Conservation (phyloP, 2,113 vertebrate genomes). For the Pollimyrus isidori region DNA sequence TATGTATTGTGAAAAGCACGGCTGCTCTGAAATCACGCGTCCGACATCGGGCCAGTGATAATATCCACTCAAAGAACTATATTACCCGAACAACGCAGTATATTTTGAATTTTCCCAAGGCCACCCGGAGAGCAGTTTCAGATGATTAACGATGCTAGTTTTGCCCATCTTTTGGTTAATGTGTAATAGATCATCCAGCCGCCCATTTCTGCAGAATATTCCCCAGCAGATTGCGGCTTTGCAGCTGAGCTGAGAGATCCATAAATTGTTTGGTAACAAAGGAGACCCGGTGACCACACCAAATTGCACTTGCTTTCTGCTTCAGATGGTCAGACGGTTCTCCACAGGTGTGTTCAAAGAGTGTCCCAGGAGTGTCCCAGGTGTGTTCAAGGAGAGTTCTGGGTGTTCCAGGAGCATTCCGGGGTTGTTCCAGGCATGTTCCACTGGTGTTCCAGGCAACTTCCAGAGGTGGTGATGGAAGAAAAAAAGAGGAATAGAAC, state of each 20-base stretch:
- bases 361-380: background rate
- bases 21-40: conserved; percentile 26
- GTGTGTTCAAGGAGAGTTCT: too few species aligned
- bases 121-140: conserved; percentile 9
- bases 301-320: background rate
- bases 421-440: background rate
- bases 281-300: too few species aligned
- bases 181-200: background rate
- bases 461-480: background rate
- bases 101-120: conserved; percentile 24
- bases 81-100: conserved; percentile 49
- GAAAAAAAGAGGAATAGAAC: background rate
- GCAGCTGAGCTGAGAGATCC: background rate
- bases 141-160: conserved; percentile 18
- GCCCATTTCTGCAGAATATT: background rate
- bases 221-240: background rate
- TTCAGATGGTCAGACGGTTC: background rate
- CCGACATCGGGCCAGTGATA: conserved; percentile 22
- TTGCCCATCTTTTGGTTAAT: background rate
- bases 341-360: background rate
- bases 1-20: conserved; percentile 27
- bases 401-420: background rate
- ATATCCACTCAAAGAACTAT: conserved; percentile 35
- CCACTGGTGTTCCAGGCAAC: background rate
- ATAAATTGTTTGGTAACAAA: conserved; percentile 7